A percentile compares a stretch with the other conserved stretches of the same genome.
Conservation (phyloP, 1,140 invertebrate genomes). For the Linepithema humile region DNA sequence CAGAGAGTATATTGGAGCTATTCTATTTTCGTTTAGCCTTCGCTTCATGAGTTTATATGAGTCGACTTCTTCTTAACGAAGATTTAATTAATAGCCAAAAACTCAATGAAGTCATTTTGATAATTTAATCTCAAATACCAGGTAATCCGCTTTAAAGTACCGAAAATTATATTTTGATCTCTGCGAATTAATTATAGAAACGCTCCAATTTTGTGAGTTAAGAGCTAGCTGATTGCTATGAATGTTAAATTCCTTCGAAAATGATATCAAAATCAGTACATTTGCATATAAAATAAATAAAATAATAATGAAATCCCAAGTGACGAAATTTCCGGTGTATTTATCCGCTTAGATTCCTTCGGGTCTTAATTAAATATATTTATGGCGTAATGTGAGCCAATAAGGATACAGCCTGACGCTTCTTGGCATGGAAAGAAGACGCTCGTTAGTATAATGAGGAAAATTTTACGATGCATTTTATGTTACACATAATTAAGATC, state of each 20-base stretch:
- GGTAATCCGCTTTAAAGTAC: background rate
- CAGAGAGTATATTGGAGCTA: background rate
- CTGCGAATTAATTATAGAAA: background rate
- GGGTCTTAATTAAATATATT: slow-evolving; percentile 53
- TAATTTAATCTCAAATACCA: background rate
- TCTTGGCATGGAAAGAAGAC: slow-evolving; percentile 27
- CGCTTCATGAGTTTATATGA: background rate
- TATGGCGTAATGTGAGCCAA: slow-evolving; percentile 20
- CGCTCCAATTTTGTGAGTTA: background rate
- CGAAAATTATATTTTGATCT: background rate
- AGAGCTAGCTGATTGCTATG: background rate
- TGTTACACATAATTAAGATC: slow-evolving; percentile 5
- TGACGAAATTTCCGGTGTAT: slow-evolving; percentile 3
- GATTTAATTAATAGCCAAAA: background rate
- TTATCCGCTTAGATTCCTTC: background rate
- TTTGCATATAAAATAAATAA: background rate
- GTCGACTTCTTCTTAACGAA: background rate
- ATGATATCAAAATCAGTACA: background rate
- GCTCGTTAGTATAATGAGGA: slow-evolving; percentile 56
- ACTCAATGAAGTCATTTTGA: background rate
- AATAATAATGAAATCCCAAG: background rate
- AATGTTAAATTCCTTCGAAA: background rate
- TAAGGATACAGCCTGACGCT: background rate
- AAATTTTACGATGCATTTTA: slow-evolving; percentile 23
- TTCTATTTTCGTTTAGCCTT: slow-evolving; percentile 16